Conservation (phyloP, 2,888 invertebrate genomes). For the Chrysotoxum bicinctum region DNA sequence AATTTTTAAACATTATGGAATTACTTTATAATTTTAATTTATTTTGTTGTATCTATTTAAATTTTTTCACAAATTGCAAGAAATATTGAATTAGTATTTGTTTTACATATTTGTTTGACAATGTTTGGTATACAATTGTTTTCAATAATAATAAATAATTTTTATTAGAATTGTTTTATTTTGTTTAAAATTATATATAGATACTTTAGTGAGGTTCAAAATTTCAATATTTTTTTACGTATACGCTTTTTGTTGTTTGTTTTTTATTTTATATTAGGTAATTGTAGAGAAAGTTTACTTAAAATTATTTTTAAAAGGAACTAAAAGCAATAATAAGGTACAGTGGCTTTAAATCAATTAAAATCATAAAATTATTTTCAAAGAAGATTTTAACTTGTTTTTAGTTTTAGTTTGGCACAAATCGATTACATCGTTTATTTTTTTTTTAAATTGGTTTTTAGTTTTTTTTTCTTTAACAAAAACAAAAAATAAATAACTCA, state of each 20-base stretch:
- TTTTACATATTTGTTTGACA: constrained; percentile 14
- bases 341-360: constrained; percentile 19
- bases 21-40: constrained; percentile 3
- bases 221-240: constrained; percentile 65
- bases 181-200: neutral
- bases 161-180: neutral
- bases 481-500: no score
- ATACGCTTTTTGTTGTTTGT: constrained; percentile 40
- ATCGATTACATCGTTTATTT: constrained; percentile 10
- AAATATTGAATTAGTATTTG: neutral
- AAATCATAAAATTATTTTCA: neutral
- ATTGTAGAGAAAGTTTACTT: neutral
- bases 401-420: constrained; percentile 40
- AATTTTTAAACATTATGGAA: constrained; percentile 51
- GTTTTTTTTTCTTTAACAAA: neutral
- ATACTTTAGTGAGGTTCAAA: constrained; percentile 50
- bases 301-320: constrained; percentile 27
- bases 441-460: neutral
- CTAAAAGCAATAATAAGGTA: constrained; percentile 34
- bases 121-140: constrained; percentile 56
- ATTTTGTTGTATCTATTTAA: neutral
- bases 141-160: constrained; percentile 8
- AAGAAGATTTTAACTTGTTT: neutral
- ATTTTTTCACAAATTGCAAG: constrained; percentile 11
- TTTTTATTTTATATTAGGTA: neutral